Base-by-base conservation (phyloP, 2,113 vertebrate species). In the Martes martes region DNA sequence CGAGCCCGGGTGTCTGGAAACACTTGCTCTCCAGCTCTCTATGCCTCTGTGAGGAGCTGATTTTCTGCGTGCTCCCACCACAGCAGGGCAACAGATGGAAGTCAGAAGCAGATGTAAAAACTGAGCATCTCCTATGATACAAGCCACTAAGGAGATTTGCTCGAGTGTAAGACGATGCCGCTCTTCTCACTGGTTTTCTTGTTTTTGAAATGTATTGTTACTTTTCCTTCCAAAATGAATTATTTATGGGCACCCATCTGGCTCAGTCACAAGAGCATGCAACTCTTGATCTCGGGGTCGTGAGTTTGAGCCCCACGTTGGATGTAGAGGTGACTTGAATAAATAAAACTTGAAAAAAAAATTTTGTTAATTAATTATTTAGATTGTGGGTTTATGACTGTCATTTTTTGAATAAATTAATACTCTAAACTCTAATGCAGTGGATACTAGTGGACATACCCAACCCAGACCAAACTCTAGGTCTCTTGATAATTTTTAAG, bases 1-100 rank as follows among this genome's bases (percentile, higher is more conserved):
- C 18, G 33, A 18, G 24, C 2, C 28, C 14, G 10, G 1, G 45
- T 13, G 24, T 14, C 52, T 6, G 31, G 16, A n/a, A 80, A 55
- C 3, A 14, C 55, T 19, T 7, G 19, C 23, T 9, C 47, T 36
- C 21, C 2, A 8, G 0, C 7, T 23, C 3, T 13, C 9, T 11
- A 1, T 11, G 31, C 63, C 36, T 13, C 14, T 1, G 8, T 1
- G 11, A 14, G 19, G 3, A 8, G 23, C 24, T 57, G 2, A 4
- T 4, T 45, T 87, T 76, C 69, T 57, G 23, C 36, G 28, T 0
- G 21, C 36, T 5, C 89, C 71, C 15, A 1, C 26, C 57, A n/a
- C 61, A 61, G 19, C 6, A 24, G 1, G 33, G 19, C 10, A 21
- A 10, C 39, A 45, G 67, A 47, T 0, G 11, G 4, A 39, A 24